These are phyloP conservation scores for Apantesis nais DNA, from an alignment of 2,888 invertebrate species.

Conservation along the genomic window DNA sequence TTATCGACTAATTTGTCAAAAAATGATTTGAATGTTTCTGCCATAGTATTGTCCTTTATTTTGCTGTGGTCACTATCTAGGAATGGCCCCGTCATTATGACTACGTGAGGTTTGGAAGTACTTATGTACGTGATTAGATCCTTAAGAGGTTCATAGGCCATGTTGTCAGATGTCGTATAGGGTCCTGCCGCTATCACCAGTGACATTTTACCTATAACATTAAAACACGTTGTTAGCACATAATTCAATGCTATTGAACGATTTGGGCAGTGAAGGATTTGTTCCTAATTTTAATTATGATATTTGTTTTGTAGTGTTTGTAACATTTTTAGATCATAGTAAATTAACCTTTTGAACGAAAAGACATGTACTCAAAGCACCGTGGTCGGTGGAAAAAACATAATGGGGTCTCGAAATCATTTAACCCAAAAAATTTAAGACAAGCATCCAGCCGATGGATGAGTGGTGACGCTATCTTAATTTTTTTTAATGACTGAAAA, in stretches of 20 bases:
- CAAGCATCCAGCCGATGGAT: no score
- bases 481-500: no score
- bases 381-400: no score
- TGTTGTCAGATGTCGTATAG: slow-evolving; percentile 91
- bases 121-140: slow-evolving; percentile 90
- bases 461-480: no score
- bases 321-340: no score
- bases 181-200: slow-evolving; percentile 94
- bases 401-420: no score
- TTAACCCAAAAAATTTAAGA: no score
- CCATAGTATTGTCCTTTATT: slow-evolving; percentile 86
- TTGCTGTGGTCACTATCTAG: slow-evolving; percentile 89
- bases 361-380: no score
- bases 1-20: slow-evolving; percentile 90
- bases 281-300: neutral
- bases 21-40: slow-evolving; percentile 89
- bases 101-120: slow-evolving; percentile 90
- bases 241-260: no score
- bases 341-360: no score
- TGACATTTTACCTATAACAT: slow-evolving; percentile 82
- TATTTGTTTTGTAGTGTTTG: no score
- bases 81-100: slow-evolving; percentile 94
- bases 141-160: slow-evolving; percentile 92
- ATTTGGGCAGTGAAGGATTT: neutral
- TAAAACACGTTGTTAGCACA: no score